phyloP scores from a whole-genome alignment of 2,888 invertebrate species.

The Nebria salina region DNA sequence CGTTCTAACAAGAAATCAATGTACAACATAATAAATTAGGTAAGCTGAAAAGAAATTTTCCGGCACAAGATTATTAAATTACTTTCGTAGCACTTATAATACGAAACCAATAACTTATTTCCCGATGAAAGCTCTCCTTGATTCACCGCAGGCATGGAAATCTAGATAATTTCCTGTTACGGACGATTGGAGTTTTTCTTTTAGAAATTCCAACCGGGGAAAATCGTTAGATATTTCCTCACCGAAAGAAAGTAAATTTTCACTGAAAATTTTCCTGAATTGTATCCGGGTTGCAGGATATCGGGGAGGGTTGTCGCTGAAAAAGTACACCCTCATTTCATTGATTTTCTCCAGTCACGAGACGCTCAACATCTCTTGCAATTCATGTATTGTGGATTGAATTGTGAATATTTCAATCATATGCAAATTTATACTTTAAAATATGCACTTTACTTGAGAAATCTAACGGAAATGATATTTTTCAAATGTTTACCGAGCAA shows the following conservation, averaged over 20 bases:
- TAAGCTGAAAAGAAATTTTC: background rate
- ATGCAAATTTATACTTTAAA: conserved; percentile 50
- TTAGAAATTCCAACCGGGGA: background rate
- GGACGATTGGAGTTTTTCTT: conserved; percentile 14
- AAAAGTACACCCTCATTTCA: conserved; percentile 28
- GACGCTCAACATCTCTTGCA: conserved; percentile 29
- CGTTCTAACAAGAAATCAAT: background rate
- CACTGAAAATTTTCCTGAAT: conserved; percentile 42
- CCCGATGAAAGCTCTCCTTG: background rate
- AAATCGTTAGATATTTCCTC: conserved; percentile 22
- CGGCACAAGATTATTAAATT: background rate
- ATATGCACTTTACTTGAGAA: conserved; percentile 14
- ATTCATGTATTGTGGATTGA: conserved; percentile 46
- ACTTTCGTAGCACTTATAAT: background rate
- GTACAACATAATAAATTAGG: background rate
- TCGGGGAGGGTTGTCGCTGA: background rate
- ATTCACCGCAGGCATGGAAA: conserved; percentile 3
- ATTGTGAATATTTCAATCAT: conserved; percentile 51
- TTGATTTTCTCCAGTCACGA: conserved; percentile 20
- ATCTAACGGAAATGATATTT: background rate
- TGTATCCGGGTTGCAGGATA: conserved; percentile 24
- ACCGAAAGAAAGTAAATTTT: conserved; percentile 36
- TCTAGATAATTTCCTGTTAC: conserved; percentile 18
- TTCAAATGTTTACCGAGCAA: too few relatives aligned
- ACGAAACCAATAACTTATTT: background rate